Conservation (phyloP, 2,797 vertebrate species). For the Stomatorhinus walkeri region DNA sequence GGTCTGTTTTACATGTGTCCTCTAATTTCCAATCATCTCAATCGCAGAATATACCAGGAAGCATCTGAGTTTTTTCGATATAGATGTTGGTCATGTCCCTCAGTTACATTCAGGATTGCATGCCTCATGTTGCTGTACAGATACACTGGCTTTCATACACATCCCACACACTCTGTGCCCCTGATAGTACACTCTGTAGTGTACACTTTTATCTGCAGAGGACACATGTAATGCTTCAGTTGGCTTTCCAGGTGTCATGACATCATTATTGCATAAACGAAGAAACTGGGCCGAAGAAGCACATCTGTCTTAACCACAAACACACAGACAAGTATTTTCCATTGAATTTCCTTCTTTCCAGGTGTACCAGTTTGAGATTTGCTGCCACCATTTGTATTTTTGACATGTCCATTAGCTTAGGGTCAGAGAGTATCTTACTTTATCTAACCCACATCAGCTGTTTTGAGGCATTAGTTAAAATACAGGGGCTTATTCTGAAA, state of each 20-base stretch:
- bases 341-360: neutral
- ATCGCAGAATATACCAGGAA: neutral
- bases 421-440: neutral
- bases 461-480: neutral
- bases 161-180: neutral
- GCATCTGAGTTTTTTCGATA: neutral
- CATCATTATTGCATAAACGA: neutral
- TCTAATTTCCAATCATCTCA: neutral
- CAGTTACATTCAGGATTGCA: neutral
- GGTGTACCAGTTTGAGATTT: neutral
- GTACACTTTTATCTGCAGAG: neutral
- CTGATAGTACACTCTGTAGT: neutral
- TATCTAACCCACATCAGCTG: neutral
- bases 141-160: neutral
- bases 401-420: neutral
- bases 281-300: neutral
- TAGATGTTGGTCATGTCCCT: neutral
- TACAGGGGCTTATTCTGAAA: neutral
- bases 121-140: neutral
- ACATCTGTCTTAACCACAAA: neutral
- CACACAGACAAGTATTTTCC: neutral
- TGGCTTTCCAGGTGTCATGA: neutral
- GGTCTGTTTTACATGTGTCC: neutral
- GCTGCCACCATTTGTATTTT: neutral
- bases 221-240: neutral